Evolutionary conservation across 2,113 vertebrate species (phyloP).

Genomic region (Mirounga angustirostris): DNA sequence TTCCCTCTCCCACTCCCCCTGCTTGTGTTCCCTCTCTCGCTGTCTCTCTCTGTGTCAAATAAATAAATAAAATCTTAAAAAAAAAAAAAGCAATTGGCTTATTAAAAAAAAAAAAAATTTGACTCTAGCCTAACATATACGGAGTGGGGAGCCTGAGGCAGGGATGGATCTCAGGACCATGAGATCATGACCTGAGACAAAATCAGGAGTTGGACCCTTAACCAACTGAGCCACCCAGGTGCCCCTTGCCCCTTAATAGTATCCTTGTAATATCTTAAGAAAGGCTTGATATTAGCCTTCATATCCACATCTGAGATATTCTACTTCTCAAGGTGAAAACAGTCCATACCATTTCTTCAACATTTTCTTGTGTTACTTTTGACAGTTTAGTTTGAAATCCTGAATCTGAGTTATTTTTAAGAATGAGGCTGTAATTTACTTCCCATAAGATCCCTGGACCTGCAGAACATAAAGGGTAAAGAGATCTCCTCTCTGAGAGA

Average conservation of each 20-base stretch:
- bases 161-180: neutral
- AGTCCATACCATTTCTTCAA: neutral
- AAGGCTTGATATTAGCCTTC: neutral
- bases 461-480: neutral
- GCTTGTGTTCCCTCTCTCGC: too few relatives aligned
- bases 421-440: neutral
- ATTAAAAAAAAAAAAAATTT: too few relatives aligned
- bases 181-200: neutral
- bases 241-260: neutral
- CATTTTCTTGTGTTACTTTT: slow-evolving; percentile 49
- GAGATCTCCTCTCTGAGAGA: slow-evolving; percentile 65
- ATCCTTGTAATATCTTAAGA: neutral
- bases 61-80: too few relatives aligned
- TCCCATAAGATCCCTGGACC: neutral
- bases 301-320: neutral
- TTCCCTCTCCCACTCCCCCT: too few relatives aligned
- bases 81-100: too few relatives aligned
- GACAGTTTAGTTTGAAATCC: neutral
- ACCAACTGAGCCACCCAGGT: neutral
- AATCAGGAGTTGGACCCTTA: neutral
- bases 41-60: too few relatives aligned
- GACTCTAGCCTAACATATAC: too few relatives aligned
- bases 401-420: slow-evolving; percentile 32
- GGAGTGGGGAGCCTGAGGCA: neutral
- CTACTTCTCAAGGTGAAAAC: neutral